Evolutionary conservation across 2,797 vertebrate genomes (phyloP).

Genomic region (Rhabdophis nuchalis): DNA sequence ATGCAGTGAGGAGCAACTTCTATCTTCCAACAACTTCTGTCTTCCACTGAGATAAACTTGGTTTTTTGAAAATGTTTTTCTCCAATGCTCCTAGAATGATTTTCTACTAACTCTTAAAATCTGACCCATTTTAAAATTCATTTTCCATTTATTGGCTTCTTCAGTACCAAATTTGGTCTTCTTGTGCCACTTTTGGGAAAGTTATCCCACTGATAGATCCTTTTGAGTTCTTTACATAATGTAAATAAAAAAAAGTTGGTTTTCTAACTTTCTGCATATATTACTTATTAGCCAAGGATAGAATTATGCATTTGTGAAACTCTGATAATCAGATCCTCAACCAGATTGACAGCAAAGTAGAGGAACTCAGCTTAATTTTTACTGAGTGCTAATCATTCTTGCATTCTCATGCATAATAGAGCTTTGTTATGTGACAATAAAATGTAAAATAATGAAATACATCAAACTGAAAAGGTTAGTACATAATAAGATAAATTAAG

Average conservation of each 20-base stretch:
- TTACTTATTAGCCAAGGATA: neutral
- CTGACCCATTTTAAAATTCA: neutral
- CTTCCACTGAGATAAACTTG: neutral
- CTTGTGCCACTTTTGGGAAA: neutral
- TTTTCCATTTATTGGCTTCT: neutral
- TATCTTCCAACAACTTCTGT: too few species aligned
- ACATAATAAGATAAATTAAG: neutral
- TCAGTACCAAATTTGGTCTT: neutral
- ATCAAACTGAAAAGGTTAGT: neutral
- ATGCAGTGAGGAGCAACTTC: neutral
- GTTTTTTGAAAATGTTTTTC: neutral
- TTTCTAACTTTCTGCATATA: neutral
- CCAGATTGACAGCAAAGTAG: neutral
- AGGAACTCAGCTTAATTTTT: neutral
- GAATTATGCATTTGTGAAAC: neutral
- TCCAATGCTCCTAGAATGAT: too few species aligned
- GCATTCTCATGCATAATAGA: neutral
- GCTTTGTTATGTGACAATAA: neutral
- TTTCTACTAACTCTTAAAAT: too few species aligned
- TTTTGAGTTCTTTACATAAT: neutral
- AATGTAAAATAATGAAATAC: neutral
- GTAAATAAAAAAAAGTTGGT: neutral
- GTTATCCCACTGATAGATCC: neutral
- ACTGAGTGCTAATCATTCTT: neutral
- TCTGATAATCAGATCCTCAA: neutral